Percentiles rank a stretch among this genome's conserved stretches.
Conservation (phyloP, 2,888 invertebrate genomes). For the Hymenopus coronatus region DNA sequence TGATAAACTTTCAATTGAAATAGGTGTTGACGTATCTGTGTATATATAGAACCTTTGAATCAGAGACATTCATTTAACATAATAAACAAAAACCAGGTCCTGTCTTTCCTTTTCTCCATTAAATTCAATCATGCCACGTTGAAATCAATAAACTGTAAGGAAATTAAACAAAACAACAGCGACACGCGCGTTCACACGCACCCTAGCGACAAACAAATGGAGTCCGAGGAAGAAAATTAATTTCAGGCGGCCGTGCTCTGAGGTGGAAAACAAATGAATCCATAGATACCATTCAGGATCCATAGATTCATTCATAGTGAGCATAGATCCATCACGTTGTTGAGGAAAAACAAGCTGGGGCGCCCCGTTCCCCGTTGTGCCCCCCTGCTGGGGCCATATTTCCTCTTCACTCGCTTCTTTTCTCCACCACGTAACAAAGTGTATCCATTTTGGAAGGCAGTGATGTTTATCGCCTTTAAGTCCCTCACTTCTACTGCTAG, state of each 20-base stretch:
- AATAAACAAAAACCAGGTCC: not conserved
- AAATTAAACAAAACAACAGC: not conserved
- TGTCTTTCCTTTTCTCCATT: not conserved
- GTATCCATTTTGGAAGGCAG: not conserved
- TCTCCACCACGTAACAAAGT: not conserved
- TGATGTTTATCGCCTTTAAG: not conserved
- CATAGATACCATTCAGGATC: constrained; percentile 17
- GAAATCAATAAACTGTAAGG: not conserved
- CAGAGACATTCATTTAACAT: too few relatives aligned
- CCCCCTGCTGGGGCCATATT: constrained; percentile 3
- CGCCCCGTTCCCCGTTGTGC: not conserved
- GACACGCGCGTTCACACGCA: not conserved
- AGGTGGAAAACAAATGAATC: constrained; percentile 1
- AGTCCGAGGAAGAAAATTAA: not conserved
- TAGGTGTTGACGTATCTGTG: too few relatives aligned
- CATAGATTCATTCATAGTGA: not conserved
- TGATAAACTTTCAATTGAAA: too few relatives aligned
- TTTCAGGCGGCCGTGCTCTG: not conserved
- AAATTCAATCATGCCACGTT: not conserved
- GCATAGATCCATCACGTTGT: constrained; percentile 3
- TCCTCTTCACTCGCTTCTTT: not conserved
- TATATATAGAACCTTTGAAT: too few relatives aligned
- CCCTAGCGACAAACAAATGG: not conserved
- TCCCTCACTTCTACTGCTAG: not conserved
- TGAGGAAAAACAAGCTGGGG: not conserved